Conservation (phyloP, 1,140 invertebrate genomes). For the Lordiphosa clarofinis region DNA sequence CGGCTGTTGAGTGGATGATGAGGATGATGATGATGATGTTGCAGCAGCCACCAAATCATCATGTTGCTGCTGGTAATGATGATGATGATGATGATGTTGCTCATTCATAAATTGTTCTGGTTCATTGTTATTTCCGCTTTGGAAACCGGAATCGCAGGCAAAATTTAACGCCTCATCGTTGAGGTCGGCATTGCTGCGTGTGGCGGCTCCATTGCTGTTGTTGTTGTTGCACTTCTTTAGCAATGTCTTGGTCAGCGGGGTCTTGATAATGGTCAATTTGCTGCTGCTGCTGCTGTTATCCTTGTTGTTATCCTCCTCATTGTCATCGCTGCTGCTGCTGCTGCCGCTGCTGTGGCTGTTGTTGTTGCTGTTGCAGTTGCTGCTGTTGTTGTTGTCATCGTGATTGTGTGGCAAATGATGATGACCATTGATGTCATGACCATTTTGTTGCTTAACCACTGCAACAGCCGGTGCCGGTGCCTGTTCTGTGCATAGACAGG, state of each 20-base stretch:
- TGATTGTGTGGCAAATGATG: constrained; percentile 19
- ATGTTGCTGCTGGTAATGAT: constrained; percentile 25
- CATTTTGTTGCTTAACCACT: no score
- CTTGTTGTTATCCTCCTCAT: constrained; percentile 10
- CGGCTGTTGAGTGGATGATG: constrained; percentile 15
- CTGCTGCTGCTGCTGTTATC: constrained; percentile 8
- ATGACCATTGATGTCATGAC: no score
- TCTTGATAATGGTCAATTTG: constrained; percentile 71
- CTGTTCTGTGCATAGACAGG: no score
- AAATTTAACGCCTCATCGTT: constrained; percentile 32
- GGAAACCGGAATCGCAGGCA: constrained; percentile 68
- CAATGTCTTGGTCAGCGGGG: constrained; percentile 69
- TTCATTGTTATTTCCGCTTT: constrained; percentile 71
- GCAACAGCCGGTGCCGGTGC: no score
- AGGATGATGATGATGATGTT: constrained; percentile 1
- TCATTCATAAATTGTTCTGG: constrained; percentile 72
- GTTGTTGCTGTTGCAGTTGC: constrained; percentile 6
- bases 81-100: constrained; percentile 32
- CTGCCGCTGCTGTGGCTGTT: constrained; percentile 1
- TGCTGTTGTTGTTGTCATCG: constrained; percentile 17
- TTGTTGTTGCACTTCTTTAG: constrained; percentile 68
- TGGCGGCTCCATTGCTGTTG: constrained; percentile 15
- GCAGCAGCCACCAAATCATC: no score
- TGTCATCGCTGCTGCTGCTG: constrained; percentile 11
- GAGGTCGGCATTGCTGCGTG: constrained; percentile 1